Percentiles rank a stretch among this genome's conserved stretches.
These are phyloP conservation scores for Natator depressus DNA, from an alignment of 2,113 vertebrate genomes.

Conservation along the genomic window DNA sequence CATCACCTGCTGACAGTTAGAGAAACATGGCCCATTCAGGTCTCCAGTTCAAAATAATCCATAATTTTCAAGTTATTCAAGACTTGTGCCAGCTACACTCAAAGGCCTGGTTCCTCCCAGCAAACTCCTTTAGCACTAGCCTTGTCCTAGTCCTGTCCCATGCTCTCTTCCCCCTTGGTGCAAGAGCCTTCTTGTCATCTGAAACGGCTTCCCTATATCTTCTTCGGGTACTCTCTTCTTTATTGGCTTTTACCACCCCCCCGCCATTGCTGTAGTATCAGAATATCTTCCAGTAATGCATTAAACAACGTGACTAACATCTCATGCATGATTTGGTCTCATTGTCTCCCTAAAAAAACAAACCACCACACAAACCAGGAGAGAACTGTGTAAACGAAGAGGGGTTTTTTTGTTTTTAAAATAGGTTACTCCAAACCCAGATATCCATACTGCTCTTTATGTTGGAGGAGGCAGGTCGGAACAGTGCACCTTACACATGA, in stretches of 20 bases:
- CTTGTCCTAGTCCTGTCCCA: neutral
- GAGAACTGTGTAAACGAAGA: fast-evolving
- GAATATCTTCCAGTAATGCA: neutral
- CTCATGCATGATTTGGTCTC: fast-evolving
- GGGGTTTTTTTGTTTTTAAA: neutral
- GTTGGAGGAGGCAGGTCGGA: neutral
- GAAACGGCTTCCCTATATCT: neutral
- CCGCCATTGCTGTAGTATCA: neutral
- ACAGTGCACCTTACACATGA: fast-evolving
- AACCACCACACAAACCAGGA: neutral
- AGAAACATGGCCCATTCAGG: neutral
- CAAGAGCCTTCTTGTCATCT: neutral
- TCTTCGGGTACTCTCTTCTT: neutral
- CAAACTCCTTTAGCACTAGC: neutral
- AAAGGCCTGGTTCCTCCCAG: neutral
- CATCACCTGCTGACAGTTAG: too few species aligned
- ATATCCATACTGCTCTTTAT: neutral
- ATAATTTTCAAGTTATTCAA: neutral
- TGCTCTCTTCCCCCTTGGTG: neutral
- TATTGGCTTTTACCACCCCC: neutral
- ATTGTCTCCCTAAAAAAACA: neutral
- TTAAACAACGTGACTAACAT: fast-evolving
- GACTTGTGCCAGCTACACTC: neutral
- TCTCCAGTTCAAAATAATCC: too few species aligned
- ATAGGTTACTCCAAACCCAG: fast-evolving